Percentiles rank a stretch among this genome's conserved stretches.
Conservation (phyloP, 2,113 vertebrate genomes). For the Heterotilapia buettikoferi region DNA sequence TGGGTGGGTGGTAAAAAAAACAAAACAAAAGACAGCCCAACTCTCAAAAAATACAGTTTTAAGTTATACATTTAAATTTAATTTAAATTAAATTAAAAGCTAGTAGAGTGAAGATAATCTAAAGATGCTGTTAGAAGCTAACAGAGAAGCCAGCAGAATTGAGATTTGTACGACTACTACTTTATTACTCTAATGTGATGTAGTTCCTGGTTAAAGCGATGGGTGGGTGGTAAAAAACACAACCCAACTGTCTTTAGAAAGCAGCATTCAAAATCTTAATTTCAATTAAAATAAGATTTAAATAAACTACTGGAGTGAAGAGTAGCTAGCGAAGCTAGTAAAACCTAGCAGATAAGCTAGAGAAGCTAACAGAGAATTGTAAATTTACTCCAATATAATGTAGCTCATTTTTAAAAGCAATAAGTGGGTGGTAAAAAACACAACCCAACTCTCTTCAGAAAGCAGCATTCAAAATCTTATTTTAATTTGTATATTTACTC, state of each 20-base stretch:
- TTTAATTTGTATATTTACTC: conserved; percentile 99
- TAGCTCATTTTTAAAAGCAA: background rate
- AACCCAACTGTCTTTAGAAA: conserved; percentile 77
- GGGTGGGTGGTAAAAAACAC: background rate
- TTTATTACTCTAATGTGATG: background rate
- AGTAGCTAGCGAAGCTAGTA: background rate
- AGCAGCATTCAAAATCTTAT: conserved; percentile 96
- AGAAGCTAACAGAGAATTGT: background rate
- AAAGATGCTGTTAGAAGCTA: background rate
- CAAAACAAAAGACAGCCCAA: conserved; percentile 18
- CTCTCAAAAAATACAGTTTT: conserved; percentile 89
- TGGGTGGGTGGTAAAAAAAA: conserved; percentile 34
- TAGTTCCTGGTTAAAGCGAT: background rate
- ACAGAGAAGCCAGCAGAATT: background rate
- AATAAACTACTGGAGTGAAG: background rate
- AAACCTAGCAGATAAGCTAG: background rate
- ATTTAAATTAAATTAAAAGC: background rate
- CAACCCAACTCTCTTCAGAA: conserved; percentile 77
- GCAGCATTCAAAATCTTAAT: conserved; percentile 96
- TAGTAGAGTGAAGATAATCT: background rate
- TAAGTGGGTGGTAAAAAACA: conserved; percentile 50
- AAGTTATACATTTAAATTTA: conserved; percentile 94
- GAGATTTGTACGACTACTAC: background rate
- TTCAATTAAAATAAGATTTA: conserved; percentile 51
- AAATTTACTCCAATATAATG: background rate